Conservation (phyloP, 2,113 vertebrate species). For the Plotosus lineatus region DNA sequence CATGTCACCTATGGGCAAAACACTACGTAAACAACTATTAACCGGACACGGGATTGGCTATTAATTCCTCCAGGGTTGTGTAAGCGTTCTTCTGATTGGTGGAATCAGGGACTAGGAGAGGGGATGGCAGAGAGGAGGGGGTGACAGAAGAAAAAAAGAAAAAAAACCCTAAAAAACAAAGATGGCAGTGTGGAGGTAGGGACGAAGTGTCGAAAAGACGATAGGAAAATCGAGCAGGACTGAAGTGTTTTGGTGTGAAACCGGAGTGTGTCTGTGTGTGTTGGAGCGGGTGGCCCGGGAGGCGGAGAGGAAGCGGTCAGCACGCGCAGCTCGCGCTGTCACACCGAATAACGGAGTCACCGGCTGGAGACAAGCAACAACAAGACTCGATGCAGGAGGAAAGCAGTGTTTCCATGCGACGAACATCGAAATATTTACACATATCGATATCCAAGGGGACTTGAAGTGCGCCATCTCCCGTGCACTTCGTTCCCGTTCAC, state of each 20-base stretch:
- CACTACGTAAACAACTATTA: slow-evolving; percentile 51
- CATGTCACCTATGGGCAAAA: slow-evolving; percentile 42
- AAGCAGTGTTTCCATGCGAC: slow-evolving; percentile 59
- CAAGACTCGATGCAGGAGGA: slow-evolving; percentile 61
- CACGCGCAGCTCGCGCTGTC: slow-evolving; percentile 64
- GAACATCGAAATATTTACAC: slow-evolving; percentile 30
- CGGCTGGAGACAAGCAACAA: slow-evolving; percentile 57
- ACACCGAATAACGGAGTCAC: slow-evolving; percentile 67
- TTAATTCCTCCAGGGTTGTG: slow-evolving; percentile 42
- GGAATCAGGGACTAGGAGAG: slow-evolving; percentile 53
- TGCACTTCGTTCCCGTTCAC: too few relatives aligned
- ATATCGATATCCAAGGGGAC: background rate
- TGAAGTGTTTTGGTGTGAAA: slow-evolving; percentile 48
- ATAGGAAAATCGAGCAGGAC: slow-evolving; percentile 51
- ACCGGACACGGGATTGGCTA: slow-evolving; percentile 47
- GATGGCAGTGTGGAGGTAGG: slow-evolving; percentile 78
- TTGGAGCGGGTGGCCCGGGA: background rate
- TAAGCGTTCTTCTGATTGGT: slow-evolving; percentile 59
- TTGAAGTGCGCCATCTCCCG: slow-evolving; percentile 11
- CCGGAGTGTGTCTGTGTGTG: slow-evolving; percentile 18
- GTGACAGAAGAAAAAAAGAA: slow-evolving; percentile 64
- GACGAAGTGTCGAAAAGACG: slow-evolving; percentile 65
- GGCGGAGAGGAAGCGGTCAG: slow-evolving; percentile 60
- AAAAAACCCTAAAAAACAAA: slow-evolving; percentile 84
- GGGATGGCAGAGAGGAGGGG: slow-evolving; percentile 48